phyloP scores from a whole-genome alignment of 1,140 invertebrate genomes.

The Saccostrea echinata region DNA sequence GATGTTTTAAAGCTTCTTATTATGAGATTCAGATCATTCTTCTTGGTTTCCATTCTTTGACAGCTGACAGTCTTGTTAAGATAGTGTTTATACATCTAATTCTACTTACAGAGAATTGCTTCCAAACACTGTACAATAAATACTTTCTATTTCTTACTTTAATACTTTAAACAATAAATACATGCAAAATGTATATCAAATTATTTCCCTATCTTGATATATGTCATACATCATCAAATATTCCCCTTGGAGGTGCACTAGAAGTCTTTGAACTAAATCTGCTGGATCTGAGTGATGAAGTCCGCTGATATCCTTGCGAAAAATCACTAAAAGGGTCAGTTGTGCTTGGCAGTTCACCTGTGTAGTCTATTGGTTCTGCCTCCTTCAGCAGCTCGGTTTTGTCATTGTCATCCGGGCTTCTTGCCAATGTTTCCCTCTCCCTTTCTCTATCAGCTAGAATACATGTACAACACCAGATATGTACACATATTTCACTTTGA shows the following conservation, averaged over 20 bases:
- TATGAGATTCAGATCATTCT: background rate
- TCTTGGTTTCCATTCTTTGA: no score
- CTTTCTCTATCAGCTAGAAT: slow-evolving; percentile 28
- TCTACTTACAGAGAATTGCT: no score
- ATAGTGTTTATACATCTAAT: no score
- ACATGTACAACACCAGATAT: background rate
- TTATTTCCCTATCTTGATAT: background rate
- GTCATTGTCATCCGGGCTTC: slow-evolving; percentile 83
- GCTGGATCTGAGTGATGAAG: slow-evolving; percentile 38
- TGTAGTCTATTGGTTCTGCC: slow-evolving; percentile 85
- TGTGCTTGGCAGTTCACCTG: slow-evolving; percentile 57
- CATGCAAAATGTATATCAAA: no score
- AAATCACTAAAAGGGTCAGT: slow-evolving; percentile 54
- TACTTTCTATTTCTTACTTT: no score
- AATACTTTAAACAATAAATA: no score
- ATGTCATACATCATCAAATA: slow-evolving; percentile 91
- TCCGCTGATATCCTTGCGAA: slow-evolving; percentile 63
- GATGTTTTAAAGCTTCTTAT: background rate
- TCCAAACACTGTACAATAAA: no score
- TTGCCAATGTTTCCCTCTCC: slow-evolving; percentile 58
- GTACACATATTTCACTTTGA: background rate
- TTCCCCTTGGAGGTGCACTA: slow-evolving; percentile 85
- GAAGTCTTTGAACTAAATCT: slow-evolving; percentile 54
- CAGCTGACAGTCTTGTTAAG: no score
- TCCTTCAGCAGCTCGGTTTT: slow-evolving; percentile 84